These are phyloP conservation scores for Orbicella faveolata DNA, from an alignment of 64 coral and sea anemone species.

Conservation along the genomic window DNA sequence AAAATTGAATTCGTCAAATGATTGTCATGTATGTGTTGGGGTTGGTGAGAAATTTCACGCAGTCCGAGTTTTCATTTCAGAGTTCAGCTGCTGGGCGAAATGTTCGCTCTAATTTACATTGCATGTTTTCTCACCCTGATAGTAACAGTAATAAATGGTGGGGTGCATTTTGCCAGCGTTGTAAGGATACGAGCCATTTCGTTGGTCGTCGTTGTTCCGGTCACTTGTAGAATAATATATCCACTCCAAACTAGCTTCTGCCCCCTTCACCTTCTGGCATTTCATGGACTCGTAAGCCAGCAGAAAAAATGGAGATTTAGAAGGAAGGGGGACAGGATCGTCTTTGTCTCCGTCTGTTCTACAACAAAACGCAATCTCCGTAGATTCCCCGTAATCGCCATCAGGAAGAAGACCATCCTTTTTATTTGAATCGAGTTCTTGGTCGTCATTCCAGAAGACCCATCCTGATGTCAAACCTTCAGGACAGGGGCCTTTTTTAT, in stretches of 20 bases:
- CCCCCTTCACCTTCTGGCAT: constrained; percentile 35
- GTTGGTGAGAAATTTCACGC: no score
- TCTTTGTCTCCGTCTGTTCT: constrained; percentile 17
- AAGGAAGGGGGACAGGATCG: constrained; percentile 10
- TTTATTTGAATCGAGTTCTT: neutral
- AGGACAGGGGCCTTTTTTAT: neutral
- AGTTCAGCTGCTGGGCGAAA: no score
- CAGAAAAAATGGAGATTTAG: constrained; percentile 32
- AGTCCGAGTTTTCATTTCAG: no score
- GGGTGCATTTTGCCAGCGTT: neutral
- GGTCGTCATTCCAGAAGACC: constrained; percentile 6
- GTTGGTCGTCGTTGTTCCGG: neutral
- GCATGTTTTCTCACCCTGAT: constrained; percentile 15
- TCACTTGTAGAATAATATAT: constrained; percentile 19
- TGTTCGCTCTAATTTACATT: neutral
- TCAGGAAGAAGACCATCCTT: neutral
- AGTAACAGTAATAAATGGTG: constrained; percentile 50
- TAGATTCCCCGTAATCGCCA: neutral
- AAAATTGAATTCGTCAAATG: no score
- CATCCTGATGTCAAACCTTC: neutral
- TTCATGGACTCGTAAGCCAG: constrained; percentile 13
- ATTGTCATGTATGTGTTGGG: no score
- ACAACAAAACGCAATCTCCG: constrained; percentile 33
- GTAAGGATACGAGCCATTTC: neutral
- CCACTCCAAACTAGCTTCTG: constrained; percentile 25